Evolutionary conservation across 2,113 vertebrate genomes (phyloP), one percentile per base, ranked within the genome.

Genomic region (Tragelaphus scriptus): DNA sequence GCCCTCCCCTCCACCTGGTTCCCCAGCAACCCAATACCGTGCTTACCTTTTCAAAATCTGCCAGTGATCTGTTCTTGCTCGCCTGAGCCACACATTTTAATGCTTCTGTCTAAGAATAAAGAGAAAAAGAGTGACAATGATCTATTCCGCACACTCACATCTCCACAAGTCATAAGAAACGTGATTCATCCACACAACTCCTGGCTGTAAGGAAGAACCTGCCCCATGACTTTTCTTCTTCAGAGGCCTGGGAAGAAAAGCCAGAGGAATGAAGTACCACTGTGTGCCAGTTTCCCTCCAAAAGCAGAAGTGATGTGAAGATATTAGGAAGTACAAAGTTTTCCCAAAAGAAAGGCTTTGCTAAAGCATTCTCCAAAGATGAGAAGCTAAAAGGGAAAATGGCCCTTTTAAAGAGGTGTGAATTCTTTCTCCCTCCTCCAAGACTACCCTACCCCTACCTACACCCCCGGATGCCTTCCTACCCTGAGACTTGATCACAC

Each of bases 51-150:
- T 99, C 99, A 99, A 99, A 99, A 97, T 99, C 99, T 96, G 99
- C 99, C 99, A 99, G 99, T 1, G 99, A 99, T 97, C 99, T 99
- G 99, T 99, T 99, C 99, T 99, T 99, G 98, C 99, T 99, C 98
- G 99, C 99, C 98, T 99, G 99, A 90, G 99, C 99, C 98, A 99
- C 99, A 93, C 99, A 99, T 98, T 99, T 99, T 98, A 99, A 98
- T 81, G 99, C 99, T 98, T 99, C 99, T 97, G 99, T 99, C 99
- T 99, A 98, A 36, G 95, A 97, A 95, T 82, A 98, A 98, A 91
- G 58, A 97, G 61, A 96, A 65, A 92, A 87, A 58, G 23, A 79
- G 59, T 81, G 32, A 96, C 91, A 90, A 58, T 47, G 47, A 91
- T 77, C 85, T 91, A 51, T 56, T 77, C 63, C 92, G 14, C 26